Conservation (phyloP, 2,888 invertebrate species). For the Synergus japonicus region DNA sequence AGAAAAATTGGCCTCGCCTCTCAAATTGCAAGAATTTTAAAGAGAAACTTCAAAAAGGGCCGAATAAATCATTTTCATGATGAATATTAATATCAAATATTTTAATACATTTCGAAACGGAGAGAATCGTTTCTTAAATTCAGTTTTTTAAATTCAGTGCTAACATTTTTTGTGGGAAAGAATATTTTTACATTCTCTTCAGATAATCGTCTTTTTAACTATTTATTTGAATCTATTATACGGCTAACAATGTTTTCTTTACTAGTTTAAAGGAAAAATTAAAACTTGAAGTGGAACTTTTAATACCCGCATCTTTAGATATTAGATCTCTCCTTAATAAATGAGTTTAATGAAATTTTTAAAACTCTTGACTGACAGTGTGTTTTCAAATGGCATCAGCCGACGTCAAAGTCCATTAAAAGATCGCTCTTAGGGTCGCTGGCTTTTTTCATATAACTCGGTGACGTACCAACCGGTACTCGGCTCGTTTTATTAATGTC, state of each 20-base stretch:
- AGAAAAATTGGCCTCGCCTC: no score
- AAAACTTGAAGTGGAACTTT: neutral
- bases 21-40: no score
- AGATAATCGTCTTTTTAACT: neutral
- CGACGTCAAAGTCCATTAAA: constrained; percentile 57
- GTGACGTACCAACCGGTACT: constrained; percentile 63
- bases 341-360: constrained; percentile 8
- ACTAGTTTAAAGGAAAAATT: neutral
- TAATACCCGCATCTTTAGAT: neutral
- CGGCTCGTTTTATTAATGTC: constrained; percentile 73
- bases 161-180: no score
- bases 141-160: no score
- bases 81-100: no score
- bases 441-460: constrained; percentile 53
- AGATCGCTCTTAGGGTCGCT: constrained; percentile 50
- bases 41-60: no score
- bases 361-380: neutral
- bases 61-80: no score
- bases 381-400: constrained; percentile 47
- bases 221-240: no score
- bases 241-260: neutral
- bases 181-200: neutral
- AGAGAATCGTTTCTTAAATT: no score
- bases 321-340: neutral
- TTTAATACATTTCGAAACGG: no score